Evolutionary conservation across 37 sponge, comb jelly and placozoan genomes (phyloP), one percentile per base, ranked within the genome.

Genomic region (Chondrilla cf. caribensis): DNA sequence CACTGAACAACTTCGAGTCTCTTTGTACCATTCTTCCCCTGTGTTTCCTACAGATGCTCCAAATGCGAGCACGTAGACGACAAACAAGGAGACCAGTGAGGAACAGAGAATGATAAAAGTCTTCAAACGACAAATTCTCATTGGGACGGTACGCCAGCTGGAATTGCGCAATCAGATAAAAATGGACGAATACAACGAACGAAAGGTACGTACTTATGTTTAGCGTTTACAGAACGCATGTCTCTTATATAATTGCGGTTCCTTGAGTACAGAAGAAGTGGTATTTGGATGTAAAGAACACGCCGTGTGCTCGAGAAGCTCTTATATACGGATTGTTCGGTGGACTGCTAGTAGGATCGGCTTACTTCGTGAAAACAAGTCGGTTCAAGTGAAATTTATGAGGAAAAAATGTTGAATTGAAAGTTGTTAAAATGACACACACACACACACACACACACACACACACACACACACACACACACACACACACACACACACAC

Each of bases 221-320:
- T 37, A 26, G 11, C 51, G 21, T 38, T 41, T 47, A 4, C 43
- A 3, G 54, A 17, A 44, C 14, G 35, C 26, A 14, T 78, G 26
- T 51, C 38, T 72, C 38, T 17, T 72, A 19, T 38, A 75, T 21
- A 57, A 29, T 58, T 5, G 58, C 38, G 21, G n/a, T 54, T 51
- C 19, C 0, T 21, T 60, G 26, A 33, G 35, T 81, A 24, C 21
- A 91, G 92, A 89, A 87, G 62, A 89, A 87, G 82, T 93, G 94
- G 94, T 80, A 79, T 37, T 64, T 89, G 8, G 90, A 93, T 67
- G 85, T 93, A 41, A 28, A 40, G 9, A 82, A 80, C 57, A 90
- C 91, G 18, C 95, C 95, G 3, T 94, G 95, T 88, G 95, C 95
- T 22, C 68, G 91, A 15, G 66, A 65, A 28, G 75, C 88, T n/a